These are phyloP conservation scores for Gila orcuttii DNA, from an alignment of 2,113 vertebrate genomes.

Conservation along the genomic window DNA sequence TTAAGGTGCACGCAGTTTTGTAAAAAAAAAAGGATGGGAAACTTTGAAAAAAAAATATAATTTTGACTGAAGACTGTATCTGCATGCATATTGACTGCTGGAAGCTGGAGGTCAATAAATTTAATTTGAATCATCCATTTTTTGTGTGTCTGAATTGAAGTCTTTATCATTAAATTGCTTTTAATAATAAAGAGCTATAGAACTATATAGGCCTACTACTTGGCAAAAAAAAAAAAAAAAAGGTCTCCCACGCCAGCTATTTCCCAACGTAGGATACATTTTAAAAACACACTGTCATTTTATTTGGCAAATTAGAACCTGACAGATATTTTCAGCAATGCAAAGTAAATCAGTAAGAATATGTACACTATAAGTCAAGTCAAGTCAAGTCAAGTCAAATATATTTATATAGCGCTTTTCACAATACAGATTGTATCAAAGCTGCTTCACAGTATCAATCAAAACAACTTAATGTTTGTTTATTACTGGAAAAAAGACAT, in stretches of 20 bases:
- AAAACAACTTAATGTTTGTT: too few species aligned
- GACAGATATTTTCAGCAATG: not conserved
- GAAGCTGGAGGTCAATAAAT: slow-evolving; percentile 80
- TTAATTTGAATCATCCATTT: slow-evolving; percentile 73
- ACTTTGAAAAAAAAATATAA: slow-evolving; percentile 50
- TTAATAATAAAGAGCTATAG: too few species aligned
- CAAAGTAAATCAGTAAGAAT: not conserved
- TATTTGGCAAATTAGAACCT: not conserved
- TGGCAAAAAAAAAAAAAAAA: not conserved
- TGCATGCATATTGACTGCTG: slow-evolving; percentile 82
- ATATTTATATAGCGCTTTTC: too few species aligned
- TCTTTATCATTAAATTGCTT: not conserved
- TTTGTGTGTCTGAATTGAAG: not conserved
- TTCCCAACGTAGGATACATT: not conserved
- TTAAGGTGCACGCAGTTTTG: slow-evolving; percentile 89
- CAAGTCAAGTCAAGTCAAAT: too few species aligned
- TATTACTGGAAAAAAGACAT: too few species aligned
- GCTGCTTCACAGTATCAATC: too few species aligned
- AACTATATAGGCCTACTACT: not conserved
- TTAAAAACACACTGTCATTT: not conserved
- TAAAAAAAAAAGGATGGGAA: slow-evolving; percentile 77
- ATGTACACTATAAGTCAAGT: not conserved
- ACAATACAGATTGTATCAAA: too few species aligned
- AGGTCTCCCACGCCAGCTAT: not conserved
- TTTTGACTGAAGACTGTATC: slow-evolving; percentile 79